Base-by-base conservation (phyloP, 2,888 invertebrate species). In the Galeruca laticollis region DNA sequence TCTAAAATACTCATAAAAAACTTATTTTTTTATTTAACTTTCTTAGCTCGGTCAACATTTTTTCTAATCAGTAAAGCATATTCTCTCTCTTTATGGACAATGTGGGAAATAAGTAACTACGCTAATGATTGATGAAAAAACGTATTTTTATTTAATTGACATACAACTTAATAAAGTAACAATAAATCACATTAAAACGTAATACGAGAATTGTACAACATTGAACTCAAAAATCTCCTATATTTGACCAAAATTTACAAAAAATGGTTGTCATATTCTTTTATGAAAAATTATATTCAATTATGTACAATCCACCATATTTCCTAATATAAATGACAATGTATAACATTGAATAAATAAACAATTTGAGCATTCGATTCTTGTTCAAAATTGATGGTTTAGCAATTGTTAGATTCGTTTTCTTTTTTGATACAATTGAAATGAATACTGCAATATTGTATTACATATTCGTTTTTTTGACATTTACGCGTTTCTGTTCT, bases 291-390 rank as follows among this genome's bases (percentile, higher is more conserved):
- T n/a, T n/a, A n/a, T n/a, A n/a, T n/a, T n/a, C 4, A 47, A 47
- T 21, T 26, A 13, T 51, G 21, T 51, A 51, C n/a, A 52, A 52
- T 26, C 8, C 20, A 1, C 37, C 9, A 61, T 61, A 64, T 31
- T 6, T 2, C 60, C 59, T 60, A 52, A 67, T 21, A n/a, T 60
- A 67, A 51, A 60, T 57, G 73, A 71, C 78, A 78, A 78, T 78
- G 77, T 78, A 78, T 77, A 78, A 78, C 78, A 78, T 77, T 76
- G 78, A 77, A 75, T 74, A 71, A 51, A 73, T 68, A 60, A 69
- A 35, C 60, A 62, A 74, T 64, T 73, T 72, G 71, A 72, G 71
- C 72, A 68, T 60, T 72, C 13, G 4, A 40, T 54, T 37, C 40
- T 43, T 52, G 33, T 21, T 40, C 3, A 64, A 64, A 18, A 47